phyloP scores from a whole-genome alignment of 2,797 vertebrate species.

The Manis javanica region DNA sequence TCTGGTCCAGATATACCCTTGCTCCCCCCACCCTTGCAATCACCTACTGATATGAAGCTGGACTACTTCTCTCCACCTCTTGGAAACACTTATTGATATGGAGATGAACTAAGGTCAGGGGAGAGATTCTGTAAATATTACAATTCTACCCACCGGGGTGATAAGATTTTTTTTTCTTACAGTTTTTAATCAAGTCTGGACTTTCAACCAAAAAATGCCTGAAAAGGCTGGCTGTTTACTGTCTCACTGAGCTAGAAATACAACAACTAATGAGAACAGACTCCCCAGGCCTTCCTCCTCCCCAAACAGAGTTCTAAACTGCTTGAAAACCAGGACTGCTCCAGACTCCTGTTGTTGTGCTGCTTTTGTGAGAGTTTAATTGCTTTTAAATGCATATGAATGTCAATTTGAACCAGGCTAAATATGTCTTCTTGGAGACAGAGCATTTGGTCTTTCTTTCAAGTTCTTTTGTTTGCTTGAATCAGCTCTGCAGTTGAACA shows the following conservation, averaged over 20 bases:
- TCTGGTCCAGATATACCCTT: too few species aligned
- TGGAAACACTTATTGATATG: too few species aligned
- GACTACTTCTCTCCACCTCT: too few species aligned
- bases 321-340: constrained; percentile 66
- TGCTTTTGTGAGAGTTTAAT: constrained; percentile 79
- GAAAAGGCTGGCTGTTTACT: constrained; percentile 43
- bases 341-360: constrained; percentile 65
- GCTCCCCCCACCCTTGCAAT: too few species aligned
- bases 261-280: constrained; percentile 51
- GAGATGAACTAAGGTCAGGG: too few species aligned
- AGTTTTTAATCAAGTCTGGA: constrained; percentile 40
- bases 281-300: constrained; percentile 33
- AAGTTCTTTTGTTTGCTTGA: constrained; percentile 82
- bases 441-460: constrained; percentile 81
- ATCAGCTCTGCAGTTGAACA: constrained; percentile 81
- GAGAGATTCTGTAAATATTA: too few species aligned
- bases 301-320: constrained; percentile 54
- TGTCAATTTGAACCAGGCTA: constrained; percentile 79
- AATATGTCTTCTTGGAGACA: constrained; percentile 80
- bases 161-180: neutral
- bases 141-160: neutral
- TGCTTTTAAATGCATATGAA: constrained; percentile 81
- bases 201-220: constrained; percentile 17
- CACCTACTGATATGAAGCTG: too few species aligned
- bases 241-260: constrained; percentile 60